Base-by-base conservation (phyloP, 2,113 vertebrate species). In the Vanacampus margaritifer region DNA sequence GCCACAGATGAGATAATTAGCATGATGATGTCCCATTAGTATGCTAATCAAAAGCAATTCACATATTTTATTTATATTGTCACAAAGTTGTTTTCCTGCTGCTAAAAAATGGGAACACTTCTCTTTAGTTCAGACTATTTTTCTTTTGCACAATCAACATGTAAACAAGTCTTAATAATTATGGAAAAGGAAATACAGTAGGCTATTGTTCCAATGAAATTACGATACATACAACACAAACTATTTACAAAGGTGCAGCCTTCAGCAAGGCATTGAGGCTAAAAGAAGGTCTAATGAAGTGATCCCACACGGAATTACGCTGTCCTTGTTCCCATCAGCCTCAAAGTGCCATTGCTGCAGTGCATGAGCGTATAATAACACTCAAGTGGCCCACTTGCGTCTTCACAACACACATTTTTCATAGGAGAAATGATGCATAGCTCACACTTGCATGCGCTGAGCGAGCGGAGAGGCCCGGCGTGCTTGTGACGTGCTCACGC, bases 41-140 rank as follows among this genome's bases (percentile, higher is more conserved):
- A 88, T 90, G 89, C 80, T 81, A 87, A 91, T 89, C 80, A 83
- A 74, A 80, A 86, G 81, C 74, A 76, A 83, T 80, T 76, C 84
- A 73, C 83, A 88, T 91, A 86, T 90, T 90, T 91, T 90, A 91
- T 91, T 89, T 82, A 90, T 88, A 86, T 81, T 84, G 76, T 82
- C 70, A 23, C 59, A 50, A 78, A 63, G 74, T 83, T 84, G 83
- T 85, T 88, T 86, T 86, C 79, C 67, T 71, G 71, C 56, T 72
- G 54, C 54, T 56, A 41, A 56, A n/a, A 82, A 76, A 75, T 79
- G 70, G 80, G 75, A 74, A 78, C 65, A 76, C 75, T 70, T 78
- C 39, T 73, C 37, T 19, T 79, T 80, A 75, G 66, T 70, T 75
- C 75, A 65, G 2, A 8, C 23, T 32, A 26, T 75, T 41, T 16